Evolutionary conservation across 2,113 vertebrate genomes (phyloP).

Genomic region (Zapus hudsonius): DNA sequence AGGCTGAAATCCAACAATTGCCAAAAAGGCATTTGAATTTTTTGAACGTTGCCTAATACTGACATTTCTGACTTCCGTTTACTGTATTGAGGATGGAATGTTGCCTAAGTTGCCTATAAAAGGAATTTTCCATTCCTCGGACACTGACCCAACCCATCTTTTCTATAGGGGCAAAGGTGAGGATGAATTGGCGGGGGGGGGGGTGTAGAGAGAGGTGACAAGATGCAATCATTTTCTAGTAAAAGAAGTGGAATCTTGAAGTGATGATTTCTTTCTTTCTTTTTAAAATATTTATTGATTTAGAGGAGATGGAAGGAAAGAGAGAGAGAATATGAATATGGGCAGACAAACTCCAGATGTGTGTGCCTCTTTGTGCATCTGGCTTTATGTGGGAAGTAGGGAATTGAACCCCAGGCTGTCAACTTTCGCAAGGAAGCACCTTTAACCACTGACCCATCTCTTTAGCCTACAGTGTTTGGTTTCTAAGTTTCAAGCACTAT

Average conservation of each 20-base stretch:
- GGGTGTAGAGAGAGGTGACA: neutral
- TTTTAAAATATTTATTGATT: too few relatives aligned
- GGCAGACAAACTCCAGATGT: too few relatives aligned
- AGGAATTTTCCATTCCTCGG: slow-evolving; percentile 58
- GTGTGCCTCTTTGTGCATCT: too few relatives aligned
- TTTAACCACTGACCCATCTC: too few relatives aligned
- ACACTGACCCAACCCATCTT: slow-evolving; percentile 2
- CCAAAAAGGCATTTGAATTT: slow-evolving; percentile 59
- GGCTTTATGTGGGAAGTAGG: too few relatives aligned
- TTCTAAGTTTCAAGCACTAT: neutral
- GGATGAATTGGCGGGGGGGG: too few relatives aligned
- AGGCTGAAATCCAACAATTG: slow-evolving; percentile 53
- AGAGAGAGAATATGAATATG: too few relatives aligned
- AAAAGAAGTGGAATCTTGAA: slow-evolving; percentile 17
- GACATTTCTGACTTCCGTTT: slow-evolving; percentile 49
- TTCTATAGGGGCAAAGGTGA: neutral
- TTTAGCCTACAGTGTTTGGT: too few relatives aligned
- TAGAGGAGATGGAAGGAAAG: too few relatives aligned
- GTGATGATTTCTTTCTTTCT: neutral
- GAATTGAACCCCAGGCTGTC: too few relatives aligned
- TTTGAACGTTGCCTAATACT: slow-evolving; percentile 54
- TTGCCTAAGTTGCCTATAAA: slow-evolving; percentile 62
- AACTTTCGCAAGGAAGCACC: too few relatives aligned
- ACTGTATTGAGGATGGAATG: slow-evolving; percentile 42
- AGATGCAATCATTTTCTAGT: neutral